Evolutionary conservation across 2,888 invertebrate genomes (phyloP).

Genomic region (Ecliptopera silaceata): DNA sequence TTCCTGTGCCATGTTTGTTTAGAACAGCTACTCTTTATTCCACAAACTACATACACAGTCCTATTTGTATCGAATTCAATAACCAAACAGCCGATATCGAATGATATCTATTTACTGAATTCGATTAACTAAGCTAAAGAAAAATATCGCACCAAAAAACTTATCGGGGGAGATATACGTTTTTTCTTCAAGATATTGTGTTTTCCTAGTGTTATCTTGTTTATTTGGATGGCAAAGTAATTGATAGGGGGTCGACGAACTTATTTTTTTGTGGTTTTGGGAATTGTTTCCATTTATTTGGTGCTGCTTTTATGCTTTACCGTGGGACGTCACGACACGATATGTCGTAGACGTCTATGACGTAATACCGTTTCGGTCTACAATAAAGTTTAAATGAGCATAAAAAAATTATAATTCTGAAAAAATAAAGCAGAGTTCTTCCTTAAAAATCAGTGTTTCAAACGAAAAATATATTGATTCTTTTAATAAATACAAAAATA

Average conservation of each 20-base stretch:
- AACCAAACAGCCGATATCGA: slow-evolving; percentile 46
- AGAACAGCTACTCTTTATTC: slow-evolving; percentile 25
- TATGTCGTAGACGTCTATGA: no score
- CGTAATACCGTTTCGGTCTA: no score
- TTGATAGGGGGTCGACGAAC: slow-evolving; percentile 47
- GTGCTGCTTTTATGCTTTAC: no score
- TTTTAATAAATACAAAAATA: no score
- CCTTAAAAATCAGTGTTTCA: no score
- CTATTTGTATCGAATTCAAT: slow-evolving; percentile 24
- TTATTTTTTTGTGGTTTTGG: slow-evolving; percentile 32
- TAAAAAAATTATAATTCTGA: no score
- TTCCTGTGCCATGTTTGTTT: slow-evolving; percentile 19
- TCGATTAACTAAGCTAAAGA: slow-evolving; percentile 68
- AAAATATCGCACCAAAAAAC: slow-evolving; percentile 69
- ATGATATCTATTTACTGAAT: slow-evolving; percentile 61
- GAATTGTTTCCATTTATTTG: not conserved
- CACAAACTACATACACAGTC: slow-evolving; percentile 28
- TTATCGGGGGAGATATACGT: slow-evolving; percentile 54
- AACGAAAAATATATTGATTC: no score
- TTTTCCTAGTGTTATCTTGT: slow-evolving; percentile 71
- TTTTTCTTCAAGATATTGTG: slow-evolving; percentile 71
- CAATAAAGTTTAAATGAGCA: no score
- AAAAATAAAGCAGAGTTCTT: no score
- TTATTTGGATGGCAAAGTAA: slow-evolving; percentile 56
- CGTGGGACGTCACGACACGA: no score